Evolutionary conservation across 2,888 invertebrate genomes (phyloP), one percentile per base, ranked within the genome.

Genomic region (Heteropelma amictum): DNA sequence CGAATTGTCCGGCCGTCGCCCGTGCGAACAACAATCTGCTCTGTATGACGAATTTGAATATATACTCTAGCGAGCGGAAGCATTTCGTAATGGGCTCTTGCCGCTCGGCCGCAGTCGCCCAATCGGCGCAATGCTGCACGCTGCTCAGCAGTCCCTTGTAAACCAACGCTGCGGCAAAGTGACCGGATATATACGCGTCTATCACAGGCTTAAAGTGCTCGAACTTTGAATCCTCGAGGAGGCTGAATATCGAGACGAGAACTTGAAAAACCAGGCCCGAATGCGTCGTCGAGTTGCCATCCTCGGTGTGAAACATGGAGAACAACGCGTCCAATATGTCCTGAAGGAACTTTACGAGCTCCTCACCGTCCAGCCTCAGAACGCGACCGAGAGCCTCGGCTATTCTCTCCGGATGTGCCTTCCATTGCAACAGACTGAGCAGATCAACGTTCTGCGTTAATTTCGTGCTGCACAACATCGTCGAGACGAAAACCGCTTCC

Each of bases 151-250:
- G 91, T 0, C 97, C 97, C 87, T 97, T 97, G 90, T 98, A 97
- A 14, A 98, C 98, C 10, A 98, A 91, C 0, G 98, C 97, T 0
- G 97, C 97, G 0, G 98, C 97, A 90, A 98, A 98, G 88, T 97
- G 97, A 79, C 96, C 95, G 81, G 95, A 95, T 61, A 98, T 97
- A 86, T 98, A 98, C 0, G 96, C 96, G 84, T 98, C 97, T 89
- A 98, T 93, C 0, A 98, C 97, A 0, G 97, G 97, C 80, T 96
- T 94, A 89, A 98, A 98, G 86, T 98, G 97, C 86, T 97, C 96
- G 89, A 97, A 98, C 83, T 97, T 95, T 65, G 93, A 94, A 84
- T 97, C 96, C 83, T 97, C 96, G 72, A 98, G 90, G 17, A 97
- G 90, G 86, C 95, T 96, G 89, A 98, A 96, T 82, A 98, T 97